These are phyloP conservation scores for Aythya baeri DNA, from an alignment of 2,113 vertebrate species.

Conservation along the genomic window DNA sequence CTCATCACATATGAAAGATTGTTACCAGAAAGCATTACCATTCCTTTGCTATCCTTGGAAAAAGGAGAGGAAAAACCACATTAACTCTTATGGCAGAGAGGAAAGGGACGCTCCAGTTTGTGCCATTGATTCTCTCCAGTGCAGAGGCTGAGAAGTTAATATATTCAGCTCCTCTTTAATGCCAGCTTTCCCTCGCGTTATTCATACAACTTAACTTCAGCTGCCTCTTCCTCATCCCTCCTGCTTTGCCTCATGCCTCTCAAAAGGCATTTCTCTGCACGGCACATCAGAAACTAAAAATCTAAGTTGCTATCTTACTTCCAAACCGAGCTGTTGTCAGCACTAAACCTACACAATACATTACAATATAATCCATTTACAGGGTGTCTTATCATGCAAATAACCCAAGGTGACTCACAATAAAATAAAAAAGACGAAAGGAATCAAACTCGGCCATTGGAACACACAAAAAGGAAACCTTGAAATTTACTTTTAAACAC, in stretches of 20 bases:
- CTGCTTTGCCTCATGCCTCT: slow-evolving; percentile 53
- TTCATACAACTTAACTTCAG: slow-evolving; percentile 47
- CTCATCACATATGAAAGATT: neutral
- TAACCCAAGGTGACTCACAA: slow-evolving; percentile 72
- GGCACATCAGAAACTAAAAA: slow-evolving; percentile 48
- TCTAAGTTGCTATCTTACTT: slow-evolving; percentile 59
- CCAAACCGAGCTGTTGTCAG: slow-evolving; percentile 55
- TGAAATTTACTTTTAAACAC: slow-evolving; percentile 70
- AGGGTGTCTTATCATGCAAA: slow-evolving; percentile 65
- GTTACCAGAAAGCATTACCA: neutral
- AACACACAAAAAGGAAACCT: slow-evolving; percentile 49
- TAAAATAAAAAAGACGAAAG: slow-evolving; percentile 61
- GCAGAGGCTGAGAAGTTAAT: slow-evolving; percentile 47
- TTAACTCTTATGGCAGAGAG: neutral
- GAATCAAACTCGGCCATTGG: slow-evolving; percentile 50
- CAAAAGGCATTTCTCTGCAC: slow-evolving; percentile 53
- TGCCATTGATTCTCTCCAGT: neutral
- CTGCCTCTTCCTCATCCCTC: slow-evolving; percentile 37
- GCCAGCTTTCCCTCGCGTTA: slow-evolving; percentile 22
- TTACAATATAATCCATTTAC: slow-evolving; percentile 61
- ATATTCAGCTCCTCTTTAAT: slow-evolving; percentile 46
- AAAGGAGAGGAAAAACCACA: neutral
- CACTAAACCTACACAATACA: slow-evolving; percentile 62
- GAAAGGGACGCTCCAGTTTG: neutral
- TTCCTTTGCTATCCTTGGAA: neutral